Percentiles rank a stretch among this genome's conserved stretches.
Conservation (phyloP, 2,888 invertebrate genomes). For the Apodemia duryi region DNA sequence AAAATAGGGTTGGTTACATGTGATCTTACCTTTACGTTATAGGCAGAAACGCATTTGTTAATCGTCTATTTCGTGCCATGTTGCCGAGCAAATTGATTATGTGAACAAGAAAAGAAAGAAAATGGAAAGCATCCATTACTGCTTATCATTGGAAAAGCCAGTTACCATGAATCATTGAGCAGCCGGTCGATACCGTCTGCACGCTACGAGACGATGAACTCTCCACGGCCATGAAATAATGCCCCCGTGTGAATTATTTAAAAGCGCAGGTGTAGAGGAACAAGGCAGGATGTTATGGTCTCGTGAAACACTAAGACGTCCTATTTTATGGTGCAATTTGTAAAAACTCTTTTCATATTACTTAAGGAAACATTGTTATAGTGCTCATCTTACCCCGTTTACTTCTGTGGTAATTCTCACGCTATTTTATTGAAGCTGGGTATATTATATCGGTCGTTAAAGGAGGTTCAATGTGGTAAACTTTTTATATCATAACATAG, state of each 20-base stretch:
- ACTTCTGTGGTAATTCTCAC: no score
- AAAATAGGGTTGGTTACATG: no score
- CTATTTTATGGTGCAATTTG: slow-evolving; percentile 2
- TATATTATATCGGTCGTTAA: no score
- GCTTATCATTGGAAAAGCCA: slow-evolving; percentile 4
- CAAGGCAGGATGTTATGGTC: not conserved
- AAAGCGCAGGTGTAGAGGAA: slow-evolving; percentile 4
- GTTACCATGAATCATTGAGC: slow-evolving; percentile 10
- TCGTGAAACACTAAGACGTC: not conserved
- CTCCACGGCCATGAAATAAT: not conserved
- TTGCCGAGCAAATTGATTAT: not conserved
- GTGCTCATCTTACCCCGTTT: no score
- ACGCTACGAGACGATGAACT: slow-evolving; percentile 13
- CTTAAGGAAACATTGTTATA: not conserved
- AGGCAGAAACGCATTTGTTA: no score
- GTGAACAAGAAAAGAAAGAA: not conserved
- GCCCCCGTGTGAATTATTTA: slow-evolving; percentile 8
- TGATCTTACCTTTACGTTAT: no score
- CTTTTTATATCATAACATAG: no score
- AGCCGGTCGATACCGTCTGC: slow-evolving; percentile 14
- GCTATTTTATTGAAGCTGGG: no score
- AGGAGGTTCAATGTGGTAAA: no score
- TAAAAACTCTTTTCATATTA: not conserved
- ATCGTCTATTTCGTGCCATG: not conserved
- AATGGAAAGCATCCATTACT: slow-evolving; percentile 12